A percentile compares a stretch with the other conserved stretches of the same genome.
Conservation (phyloP, 1,140 invertebrate genomes). For the Euborellia annulipes region DNA sequence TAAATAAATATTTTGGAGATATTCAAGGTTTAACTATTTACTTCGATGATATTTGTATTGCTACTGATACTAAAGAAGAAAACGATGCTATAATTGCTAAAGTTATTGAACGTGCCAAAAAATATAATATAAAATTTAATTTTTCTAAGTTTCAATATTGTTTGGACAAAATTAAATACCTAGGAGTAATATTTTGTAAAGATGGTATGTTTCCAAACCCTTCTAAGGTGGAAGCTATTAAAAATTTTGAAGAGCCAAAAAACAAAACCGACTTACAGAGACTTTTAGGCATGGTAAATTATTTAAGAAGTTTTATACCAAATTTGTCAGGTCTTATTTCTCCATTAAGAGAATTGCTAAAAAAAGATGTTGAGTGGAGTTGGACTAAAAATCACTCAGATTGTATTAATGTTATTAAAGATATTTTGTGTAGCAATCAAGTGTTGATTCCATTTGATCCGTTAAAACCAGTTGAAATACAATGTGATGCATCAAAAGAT, state of each 20-base stretch:
- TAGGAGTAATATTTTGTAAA: constrained; percentile 24
- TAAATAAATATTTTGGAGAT: constrained; percentile 8
- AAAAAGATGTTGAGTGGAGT: constrained; percentile 11
- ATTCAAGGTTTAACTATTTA: constrained; percentile 20
- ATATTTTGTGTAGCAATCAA: constrained; percentile 15
- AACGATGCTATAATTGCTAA: constrained; percentile 17
- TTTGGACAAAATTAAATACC: constrained; percentile 21
- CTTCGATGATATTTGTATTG: constrained; percentile 25
- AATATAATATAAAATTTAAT: constrained; percentile 23
- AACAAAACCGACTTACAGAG: constrained; percentile 14
- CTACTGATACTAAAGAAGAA: constrained; percentile 15
- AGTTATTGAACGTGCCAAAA: constrained; percentile 18
- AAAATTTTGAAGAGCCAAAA: constrained; percentile 17
- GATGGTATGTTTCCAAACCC: constrained; percentile 21
- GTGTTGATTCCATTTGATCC: constrained; percentile 19
- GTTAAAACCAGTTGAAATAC: constrained; percentile 14
- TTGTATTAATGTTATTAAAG: constrained; percentile 16
- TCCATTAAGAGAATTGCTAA: constrained; percentile 17
- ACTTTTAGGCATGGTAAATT: constrained; percentile 22
- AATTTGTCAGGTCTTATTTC: constrained; percentile 19
- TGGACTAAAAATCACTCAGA: constrained; percentile 18
- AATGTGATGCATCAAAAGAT: constrained; percentile 21
- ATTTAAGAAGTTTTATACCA: constrained; percentile 21
- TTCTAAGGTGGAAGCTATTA: constrained; percentile 23
- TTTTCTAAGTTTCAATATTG: constrained; percentile 23